A percentile compares a stretch with the other conserved stretches of the same genome.
phyloP scores from a whole-genome alignment of 2,113 vertebrate genomes.

The Paratilapia polleni region DNA sequence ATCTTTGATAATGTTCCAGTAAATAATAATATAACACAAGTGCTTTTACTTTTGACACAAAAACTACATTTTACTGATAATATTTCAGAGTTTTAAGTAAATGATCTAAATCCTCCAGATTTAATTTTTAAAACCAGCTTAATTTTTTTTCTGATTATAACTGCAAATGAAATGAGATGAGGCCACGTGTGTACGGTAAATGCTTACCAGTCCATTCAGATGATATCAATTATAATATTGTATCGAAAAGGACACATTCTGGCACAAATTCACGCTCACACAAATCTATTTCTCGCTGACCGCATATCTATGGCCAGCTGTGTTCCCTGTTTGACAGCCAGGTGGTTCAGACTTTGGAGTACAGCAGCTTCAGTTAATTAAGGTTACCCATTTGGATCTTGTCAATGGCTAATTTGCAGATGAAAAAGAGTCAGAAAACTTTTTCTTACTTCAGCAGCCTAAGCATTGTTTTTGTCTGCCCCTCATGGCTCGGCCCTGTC shows the following conservation, averaged over 20 bases:
- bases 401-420: conserved; percentile 56
- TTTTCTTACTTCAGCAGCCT: neutral
- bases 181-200: neutral
- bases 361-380: conserved; percentile 58
- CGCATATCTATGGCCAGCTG: conserved; percentile 32
- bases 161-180: neutral
- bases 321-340: conserved; percentile 57
- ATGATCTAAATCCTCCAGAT: neutral
- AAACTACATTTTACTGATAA: neutral
- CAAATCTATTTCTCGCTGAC: conserved; percentile 22
- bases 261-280: neutral
- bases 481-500: conserved; percentile 30
- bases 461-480: conserved; percentile 27
- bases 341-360: conserved; percentile 49
- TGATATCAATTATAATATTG: conserved; percentile 14
- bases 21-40: conserved; percentile 7
- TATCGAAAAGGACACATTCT: neutral
- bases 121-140: neutral
- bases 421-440: conserved; percentile 46
- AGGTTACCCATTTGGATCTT: conserved; percentile 57
- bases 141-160: neutral
- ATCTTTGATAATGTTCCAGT: neutral
- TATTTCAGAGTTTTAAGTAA: neutral
- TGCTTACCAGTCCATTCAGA: neutral
- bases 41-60: neutral